A percentile compares a stretch with the other conserved stretches of the same genome.
These are phyloP conservation scores for Geotrupes spiniger DNA, from an alignment of 2,888 invertebrate species.

Conservation along the genomic window DNA sequence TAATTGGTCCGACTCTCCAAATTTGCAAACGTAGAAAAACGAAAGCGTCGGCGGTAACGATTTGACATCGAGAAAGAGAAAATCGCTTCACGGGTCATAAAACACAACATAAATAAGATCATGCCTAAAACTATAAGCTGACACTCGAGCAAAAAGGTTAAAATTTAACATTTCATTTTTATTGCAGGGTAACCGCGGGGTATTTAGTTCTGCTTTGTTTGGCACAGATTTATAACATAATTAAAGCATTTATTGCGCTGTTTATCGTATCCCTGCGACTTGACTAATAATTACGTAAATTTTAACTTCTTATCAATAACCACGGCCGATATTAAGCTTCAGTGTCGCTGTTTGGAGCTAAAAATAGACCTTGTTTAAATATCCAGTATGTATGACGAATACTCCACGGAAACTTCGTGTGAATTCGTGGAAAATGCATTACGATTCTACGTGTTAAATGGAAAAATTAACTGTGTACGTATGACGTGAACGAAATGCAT, in stretches of 20 bases:
- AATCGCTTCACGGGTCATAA: constrained; percentile 31
- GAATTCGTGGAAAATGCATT: no score
- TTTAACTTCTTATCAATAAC: no score
- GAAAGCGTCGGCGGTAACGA: constrained; percentile 10
- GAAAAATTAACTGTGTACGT: constrained; percentile 24
- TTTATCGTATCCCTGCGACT: constrained; percentile 2
- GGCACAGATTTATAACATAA: constrained; percentile 24
- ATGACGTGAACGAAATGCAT: constrained; percentile 42
- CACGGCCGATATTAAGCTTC: no score
- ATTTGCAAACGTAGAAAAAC: constrained; percentile 7
- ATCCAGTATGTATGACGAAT: no score
- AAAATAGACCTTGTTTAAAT: no score
- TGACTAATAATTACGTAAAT: no score
- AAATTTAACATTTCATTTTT: constrained; percentile 25
- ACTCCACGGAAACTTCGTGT: no score
- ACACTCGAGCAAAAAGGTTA: constrained; percentile 27
- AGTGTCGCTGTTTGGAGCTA: no score
- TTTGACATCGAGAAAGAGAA: constrained; percentile 12
- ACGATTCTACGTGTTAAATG: constrained; percentile 1
- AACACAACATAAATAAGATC: constrained; percentile 19
- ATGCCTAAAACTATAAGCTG: constrained; percentile 8
- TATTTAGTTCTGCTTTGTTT: constrained; percentile 19
- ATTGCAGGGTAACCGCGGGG: constrained; percentile 15
- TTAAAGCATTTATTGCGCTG: constrained; percentile 20
- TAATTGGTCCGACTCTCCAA: no score